Evolutionary conservation across 2,113 vertebrate species (phyloP).

Genomic region (Rhipidura dahli): DNA sequence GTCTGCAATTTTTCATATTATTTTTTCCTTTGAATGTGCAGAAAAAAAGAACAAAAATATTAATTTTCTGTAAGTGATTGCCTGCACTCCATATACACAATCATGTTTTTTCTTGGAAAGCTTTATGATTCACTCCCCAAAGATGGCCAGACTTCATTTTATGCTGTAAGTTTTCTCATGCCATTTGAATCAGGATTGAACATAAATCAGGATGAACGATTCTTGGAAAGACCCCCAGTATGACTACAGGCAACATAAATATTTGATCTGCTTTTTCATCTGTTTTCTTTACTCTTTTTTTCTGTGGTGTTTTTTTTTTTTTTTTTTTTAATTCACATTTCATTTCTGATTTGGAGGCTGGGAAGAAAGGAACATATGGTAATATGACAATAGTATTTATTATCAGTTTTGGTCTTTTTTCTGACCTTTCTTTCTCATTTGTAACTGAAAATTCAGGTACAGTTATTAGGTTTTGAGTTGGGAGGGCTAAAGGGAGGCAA

Average conservation of each 20-base stretch:
- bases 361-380: neutral
- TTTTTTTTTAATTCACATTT: neutral
- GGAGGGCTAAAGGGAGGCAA: neutral
- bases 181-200: neutral
- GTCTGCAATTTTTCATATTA: neutral
- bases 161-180: neutral
- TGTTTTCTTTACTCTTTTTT: neutral
- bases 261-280: slow-evolving; percentile 38
- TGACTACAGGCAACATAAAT: slow-evolving; percentile 60
- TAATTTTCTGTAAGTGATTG: neutral
- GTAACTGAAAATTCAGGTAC: neutral
- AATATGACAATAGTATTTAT: neutral
- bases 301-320: neutral
- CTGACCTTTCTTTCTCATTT: neutral
- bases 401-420: neutral
- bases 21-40: neutral
- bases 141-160: neutral
- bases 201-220: neutral
- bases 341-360: neutral
- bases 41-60: neutral
- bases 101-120: neutral
- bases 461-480: neutral
- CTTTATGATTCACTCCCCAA: neutral
- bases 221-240: slow-evolving; percentile 10
- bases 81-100: neutral